Evolutionary conservation across 2,888 invertebrate genomes (phyloP), one percentile per base, ranked within the genome.

Genomic region (Dorcus parallelipipedus): DNA sequence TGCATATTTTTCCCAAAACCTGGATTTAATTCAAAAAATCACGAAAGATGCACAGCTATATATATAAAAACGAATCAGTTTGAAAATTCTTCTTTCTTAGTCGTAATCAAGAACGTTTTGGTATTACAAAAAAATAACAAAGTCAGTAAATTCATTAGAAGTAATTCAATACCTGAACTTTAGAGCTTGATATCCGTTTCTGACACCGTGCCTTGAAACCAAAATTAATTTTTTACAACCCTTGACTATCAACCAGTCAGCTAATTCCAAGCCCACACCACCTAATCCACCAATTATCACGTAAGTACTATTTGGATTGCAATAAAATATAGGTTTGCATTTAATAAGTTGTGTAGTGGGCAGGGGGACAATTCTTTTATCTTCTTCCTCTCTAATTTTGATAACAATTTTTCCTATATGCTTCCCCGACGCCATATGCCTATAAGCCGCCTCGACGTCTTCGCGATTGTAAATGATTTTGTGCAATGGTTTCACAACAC

Each of bases 191-290:
- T 95, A 96, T 23, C 93, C 93, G 54, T 88, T 91, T 47, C 82
- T 81, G 38, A 94, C 75, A 1, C 95, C 95, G 17, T 84, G 84
- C 58, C 94, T 85, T 0, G 95, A 94, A 0, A 90, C 91, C 0
- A 96, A 81, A 1, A 95, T 83, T 9, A 96, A 68, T 64, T 90
- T 88, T 66, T 81, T 84, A 0, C 90, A 94, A 0, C 95, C 95
- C 62, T 95, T 83, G 52, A 90, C 76, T 50, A 94, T 84, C 69
- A 97, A 79, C 93, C 93, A 95, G 69, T 93, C 90, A 0, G 89
- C 87, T 50, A 96, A 76, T 76, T 97, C 96, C 50, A 97, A 80
- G 3, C 96, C 97, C 72, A 97, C 93, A 0, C 96, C 96, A 45
- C 97, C 97, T 0, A 97, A 82, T 47, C 96, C 95, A 8, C 91